A percentile compares a stretch with the other conserved stretches of the same genome.
Conservation (phyloP, 1,140 invertebrate species). For the Condylostylus longicornis region DNA sequence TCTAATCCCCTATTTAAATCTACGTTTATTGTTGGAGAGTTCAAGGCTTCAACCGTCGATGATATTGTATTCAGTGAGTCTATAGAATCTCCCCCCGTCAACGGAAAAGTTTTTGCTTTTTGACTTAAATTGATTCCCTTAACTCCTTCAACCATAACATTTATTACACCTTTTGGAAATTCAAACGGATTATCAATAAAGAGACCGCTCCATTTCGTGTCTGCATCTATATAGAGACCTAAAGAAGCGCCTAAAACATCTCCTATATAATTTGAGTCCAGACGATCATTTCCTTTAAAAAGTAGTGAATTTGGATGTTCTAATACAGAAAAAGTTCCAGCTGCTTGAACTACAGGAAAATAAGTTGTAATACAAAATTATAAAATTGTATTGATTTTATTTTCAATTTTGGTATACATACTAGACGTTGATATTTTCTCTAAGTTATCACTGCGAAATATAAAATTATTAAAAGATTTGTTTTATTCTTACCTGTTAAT, state of each 20-base stretch:
- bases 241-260: conserved; percentile 56
- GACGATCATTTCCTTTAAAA: conserved; percentile 44
- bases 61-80: conserved; percentile 15
- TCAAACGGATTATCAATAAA: conserved; percentile 56
- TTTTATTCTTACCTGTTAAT: conserved; percentile 26
- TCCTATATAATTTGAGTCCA: conserved; percentile 46
- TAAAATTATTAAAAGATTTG: neutral
- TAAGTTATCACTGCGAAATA: neutral
- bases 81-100: conserved; percentile 15
- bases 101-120: conserved; percentile 20
- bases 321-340: conserved; percentile 50
- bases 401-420: conserved; percentile 6
- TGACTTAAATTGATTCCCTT: conserved; percentile 35
- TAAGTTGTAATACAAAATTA: conserved; percentile 5
- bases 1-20: conserved; percentile 45
- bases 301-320: conserved; percentile 46
- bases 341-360: conserved; percentile 40
- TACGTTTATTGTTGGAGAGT: conserved; percentile 37
- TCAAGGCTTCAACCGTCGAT: conserved; percentile 18
- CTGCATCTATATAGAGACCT: conserved; percentile 47
- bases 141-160: conserved; percentile 55
- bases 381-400: conserved; percentile 13
- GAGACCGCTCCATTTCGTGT: conserved; percentile 51
- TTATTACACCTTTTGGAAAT: conserved; percentile 59
- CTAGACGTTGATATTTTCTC: neutral